Evolutionary conservation across 2,888 invertebrate genomes (phyloP).

Genomic region (Oegoconia quadripuncta): DNA sequence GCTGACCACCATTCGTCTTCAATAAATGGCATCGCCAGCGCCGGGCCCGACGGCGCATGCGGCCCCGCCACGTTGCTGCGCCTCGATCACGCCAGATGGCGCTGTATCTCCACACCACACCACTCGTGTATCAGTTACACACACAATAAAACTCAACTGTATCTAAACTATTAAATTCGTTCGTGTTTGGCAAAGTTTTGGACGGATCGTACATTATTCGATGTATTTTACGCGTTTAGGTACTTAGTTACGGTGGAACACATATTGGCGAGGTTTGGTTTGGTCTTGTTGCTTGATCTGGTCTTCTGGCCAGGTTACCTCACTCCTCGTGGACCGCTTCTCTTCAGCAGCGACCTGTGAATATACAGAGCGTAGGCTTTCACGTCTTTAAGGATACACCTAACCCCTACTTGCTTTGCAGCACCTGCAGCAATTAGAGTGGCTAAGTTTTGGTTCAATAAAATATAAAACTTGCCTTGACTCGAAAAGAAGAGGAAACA

Average conservation of each 20-base stretch:
- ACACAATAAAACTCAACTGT: constrained; percentile 45
- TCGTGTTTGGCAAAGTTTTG: constrained; percentile 71
- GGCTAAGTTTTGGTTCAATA: too few species aligned
- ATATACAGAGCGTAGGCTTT: constrained; percentile 65
- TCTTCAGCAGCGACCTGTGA: constrained; percentile 75
- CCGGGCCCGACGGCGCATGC: constrained; percentile 81
- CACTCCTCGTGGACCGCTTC: constrained; percentile 61
- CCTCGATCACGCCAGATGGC: constrained; percentile 61
- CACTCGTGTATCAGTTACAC: constrained; percentile 50
- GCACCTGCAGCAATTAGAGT: too few species aligned
- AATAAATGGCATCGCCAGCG: constrained; percentile 95
- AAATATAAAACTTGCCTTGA: too few species aligned
- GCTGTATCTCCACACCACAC: constrained; percentile 38
- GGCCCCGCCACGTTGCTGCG: constrained; percentile 80
- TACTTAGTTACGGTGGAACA: constrained; percentile 62
- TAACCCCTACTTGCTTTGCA: too few species aligned
- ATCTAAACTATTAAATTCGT: constrained; percentile 71
- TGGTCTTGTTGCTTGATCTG: constrained; percentile 24
- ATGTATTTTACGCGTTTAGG: constrained; percentile 57
- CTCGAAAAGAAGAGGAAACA: too few species aligned
- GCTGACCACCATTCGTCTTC: constrained; percentile 98
- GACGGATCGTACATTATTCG: constrained; percentile 76
- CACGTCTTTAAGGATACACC: constrained; percentile 57
- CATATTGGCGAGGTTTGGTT: constrained; percentile 45
- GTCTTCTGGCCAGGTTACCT: constrained; percentile 64